Evolutionary conservation across 1,140 invertebrate genomes (phyloP), one percentile per base, ranked within the genome.

Genomic region (Pseudachorutes palmiensis): DNA sequence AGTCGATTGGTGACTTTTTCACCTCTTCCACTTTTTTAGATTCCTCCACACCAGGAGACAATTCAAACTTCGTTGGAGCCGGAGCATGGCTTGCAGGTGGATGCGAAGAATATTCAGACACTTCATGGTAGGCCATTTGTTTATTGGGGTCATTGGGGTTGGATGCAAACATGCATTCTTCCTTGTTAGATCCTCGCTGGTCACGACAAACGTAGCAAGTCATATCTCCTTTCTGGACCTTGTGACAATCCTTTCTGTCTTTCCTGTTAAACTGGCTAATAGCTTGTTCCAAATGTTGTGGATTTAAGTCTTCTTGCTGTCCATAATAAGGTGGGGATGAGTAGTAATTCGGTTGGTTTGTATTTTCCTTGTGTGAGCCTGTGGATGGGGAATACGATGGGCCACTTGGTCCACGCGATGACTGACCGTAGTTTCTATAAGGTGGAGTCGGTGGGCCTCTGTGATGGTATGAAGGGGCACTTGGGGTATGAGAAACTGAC

Each of bases 81-180:
- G 65, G 71, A 14, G 70, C 26, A 26, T 71, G 51, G 55, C 55
- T 70, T 30, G 51, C 69, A 36, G 62, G 57, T 14, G 69, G 72
- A 26, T 5, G 24, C 24, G 65, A 69, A 14, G 69, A 71, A 61
- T 73, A 73, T 45, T 71, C 67, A 5, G 67, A 64, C 1, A 69
- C 70, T 66, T 73, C 72, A 33, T 73, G 69, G 57, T 73, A 73
- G 22, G 69, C 69, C 69, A 73, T 70, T 65, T 63, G 49, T 19
- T 64, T 62, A 48, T 70, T 73, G 1, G 72, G 72, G 33, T 73
- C 69, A 12, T 24, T 5, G 12, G 51, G 51, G 29, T 66, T 65
- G 1, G 65, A 67, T 14, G 69, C 65, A 57, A 67, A 70, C 69
- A 73, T 73, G 62, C 72, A 73, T 51, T 73, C 72, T 59, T 73